Conservation (phyloP, 2,888 invertebrate species). For the Conus canariensis region DNA sequence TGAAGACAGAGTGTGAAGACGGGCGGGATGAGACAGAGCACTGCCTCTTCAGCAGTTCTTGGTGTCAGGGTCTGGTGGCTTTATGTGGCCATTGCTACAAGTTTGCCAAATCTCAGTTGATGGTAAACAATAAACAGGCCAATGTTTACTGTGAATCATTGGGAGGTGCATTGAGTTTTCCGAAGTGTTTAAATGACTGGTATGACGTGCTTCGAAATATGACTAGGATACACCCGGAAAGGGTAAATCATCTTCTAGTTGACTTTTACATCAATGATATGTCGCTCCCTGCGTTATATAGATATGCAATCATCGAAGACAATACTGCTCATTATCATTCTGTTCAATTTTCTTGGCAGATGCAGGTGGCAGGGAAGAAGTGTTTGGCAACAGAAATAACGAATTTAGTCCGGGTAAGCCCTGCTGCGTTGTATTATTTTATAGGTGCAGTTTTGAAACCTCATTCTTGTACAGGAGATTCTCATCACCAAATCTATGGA, state of each 20-base stretch:
- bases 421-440: neutral
- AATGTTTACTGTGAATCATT: neutral
- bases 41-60: constrained; percentile 8
- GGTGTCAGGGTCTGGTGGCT: neutral
- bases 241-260: neutral
- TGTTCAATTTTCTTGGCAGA: neutral
- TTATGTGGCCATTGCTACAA: neutral
- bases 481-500: neutral
- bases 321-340: neutral
- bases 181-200: neutral
- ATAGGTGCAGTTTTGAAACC: too few species aligned
- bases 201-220: neutral
- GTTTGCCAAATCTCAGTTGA: neutral
- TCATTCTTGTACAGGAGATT: neutral
- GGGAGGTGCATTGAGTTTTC: neutral
- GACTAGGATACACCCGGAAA: neutral
- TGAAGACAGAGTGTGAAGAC: neutral
- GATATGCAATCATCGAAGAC: neutral
- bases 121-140: too few species aligned
- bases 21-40: constrained; percentile 19
- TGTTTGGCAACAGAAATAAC: too few species aligned
- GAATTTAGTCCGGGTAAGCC: neutral
- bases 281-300: neutral
- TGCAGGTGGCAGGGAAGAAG: too few species aligned
- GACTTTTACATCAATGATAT: neutral